These are phyloP conservation scores for Phymastichus coffea DNA, from an alignment of 1,140 invertebrate species.

Conservation along the genomic window DNA sequence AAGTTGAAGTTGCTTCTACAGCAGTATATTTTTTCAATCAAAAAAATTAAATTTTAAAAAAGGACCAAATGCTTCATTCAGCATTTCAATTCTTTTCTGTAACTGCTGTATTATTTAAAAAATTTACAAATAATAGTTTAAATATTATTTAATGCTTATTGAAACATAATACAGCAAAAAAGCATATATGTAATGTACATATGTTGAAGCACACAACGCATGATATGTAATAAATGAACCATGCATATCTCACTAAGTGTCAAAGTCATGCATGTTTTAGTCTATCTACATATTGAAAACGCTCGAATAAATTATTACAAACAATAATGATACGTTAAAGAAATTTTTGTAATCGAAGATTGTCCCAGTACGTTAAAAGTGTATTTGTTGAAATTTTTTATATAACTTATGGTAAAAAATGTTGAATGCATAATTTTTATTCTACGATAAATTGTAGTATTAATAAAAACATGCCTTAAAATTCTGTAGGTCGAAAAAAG, in stretches of 20 bases:
- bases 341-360: constrained; percentile 45
- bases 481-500: constrained; percentile 1
- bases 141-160: no score
- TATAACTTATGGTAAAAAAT: neutral
- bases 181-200: no score
- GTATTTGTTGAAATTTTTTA: constrained; percentile 9
- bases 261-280: constrained; percentile 26
- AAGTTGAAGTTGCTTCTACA: no score
- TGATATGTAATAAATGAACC: neutral
- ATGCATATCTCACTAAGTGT: neutral
- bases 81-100: constrained; percentile 28
- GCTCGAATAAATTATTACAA: neutral
- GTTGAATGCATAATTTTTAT: neutral
- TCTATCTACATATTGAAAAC: neutral
- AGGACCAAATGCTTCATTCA: no score
- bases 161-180: no score
- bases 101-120: neutral
- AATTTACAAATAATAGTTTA: neutral
- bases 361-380: constrained; percentile 41
- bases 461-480: no score
- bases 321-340: constrained; percentile 13
- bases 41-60: no score
- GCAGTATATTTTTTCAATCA: no score
- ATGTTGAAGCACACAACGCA: no score
- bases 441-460: neutral